phyloP scores from a whole-genome alignment of 2,888 invertebrate species.

The Folsomia manolachei region DNA sequence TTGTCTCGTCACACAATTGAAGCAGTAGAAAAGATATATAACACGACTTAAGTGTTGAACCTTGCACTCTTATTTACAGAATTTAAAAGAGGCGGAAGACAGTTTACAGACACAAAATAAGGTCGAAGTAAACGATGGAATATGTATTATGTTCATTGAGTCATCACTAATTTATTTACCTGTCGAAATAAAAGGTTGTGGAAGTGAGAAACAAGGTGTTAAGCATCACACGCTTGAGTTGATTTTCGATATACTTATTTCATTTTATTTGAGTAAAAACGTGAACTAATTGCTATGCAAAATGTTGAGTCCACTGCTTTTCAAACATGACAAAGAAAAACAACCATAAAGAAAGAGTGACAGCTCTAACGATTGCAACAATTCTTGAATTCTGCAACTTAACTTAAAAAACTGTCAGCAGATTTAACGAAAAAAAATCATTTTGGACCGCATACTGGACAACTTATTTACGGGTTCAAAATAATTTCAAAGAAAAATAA shows the following conservation, averaged over 20 bases:
- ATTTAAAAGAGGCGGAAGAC: background rate
- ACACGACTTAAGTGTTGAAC: no score
- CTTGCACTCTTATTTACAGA: background rate
- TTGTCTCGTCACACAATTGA: background rate
- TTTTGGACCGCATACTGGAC: no score
- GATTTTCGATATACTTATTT: no score
- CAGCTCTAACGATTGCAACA: no score
- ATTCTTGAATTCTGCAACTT: no score
- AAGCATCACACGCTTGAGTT: background rate
- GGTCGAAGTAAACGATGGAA: background rate
- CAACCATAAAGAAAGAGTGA: no score
- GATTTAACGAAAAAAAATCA: background rate
- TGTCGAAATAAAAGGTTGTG: background rate
- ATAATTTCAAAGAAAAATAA: no score
- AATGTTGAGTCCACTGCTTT: background rate
- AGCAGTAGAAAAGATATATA: no score
- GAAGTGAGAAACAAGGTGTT: conserved; percentile 16
- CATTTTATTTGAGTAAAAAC: background rate
- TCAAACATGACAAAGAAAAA: no score
- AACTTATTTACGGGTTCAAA: no score
- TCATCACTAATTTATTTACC: conserved; percentile 17
- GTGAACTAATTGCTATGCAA: no score
- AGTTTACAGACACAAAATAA: background rate
- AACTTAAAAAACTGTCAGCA: no score
- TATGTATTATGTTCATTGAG: conserved; percentile 12